Conservation (phyloP, 2,113 vertebrate genomes). For the Cheilinus undulatus region DNA sequence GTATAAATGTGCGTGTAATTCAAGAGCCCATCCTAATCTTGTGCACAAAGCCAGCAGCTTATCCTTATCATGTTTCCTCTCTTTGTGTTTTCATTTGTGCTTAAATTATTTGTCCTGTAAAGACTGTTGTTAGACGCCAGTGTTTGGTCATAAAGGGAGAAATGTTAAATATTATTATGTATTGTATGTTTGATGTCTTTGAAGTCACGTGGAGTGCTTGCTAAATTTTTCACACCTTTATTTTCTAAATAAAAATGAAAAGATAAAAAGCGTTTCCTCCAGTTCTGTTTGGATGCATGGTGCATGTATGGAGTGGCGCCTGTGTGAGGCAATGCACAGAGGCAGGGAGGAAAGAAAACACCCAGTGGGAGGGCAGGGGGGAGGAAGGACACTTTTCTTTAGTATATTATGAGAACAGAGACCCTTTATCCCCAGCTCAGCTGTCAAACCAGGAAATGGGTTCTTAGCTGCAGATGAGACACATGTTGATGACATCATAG, state of each 20-base stretch:
- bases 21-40: slow-evolving; percentile 14
- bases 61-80: slow-evolving; percentile 18
- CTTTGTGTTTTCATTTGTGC: slow-evolving; percentile 43
- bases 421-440: slow-evolving; percentile 57
- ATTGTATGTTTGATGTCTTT: slow-evolving; percentile 33
- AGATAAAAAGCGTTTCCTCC: background rate
- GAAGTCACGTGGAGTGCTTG: slow-evolving; percentile 29
- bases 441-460: slow-evolving; percentile 66
- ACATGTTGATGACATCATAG: slow-evolving; percentile 76
- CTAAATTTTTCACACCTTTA: slow-evolving; percentile 54
- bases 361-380: background rate
- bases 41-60: slow-evolving; percentile 35
- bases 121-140: slow-evolving; percentile 81
- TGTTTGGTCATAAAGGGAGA: slow-evolving; percentile 83
- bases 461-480: slow-evolving; percentile 64
- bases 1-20: slow-evolving; percentile 40
- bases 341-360: slow-evolving; percentile 42
- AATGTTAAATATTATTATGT: slow-evolving; percentile 29
- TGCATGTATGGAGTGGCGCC: background rate
- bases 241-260: slow-evolving; percentile 69
- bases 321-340: slow-evolving; percentile 1
- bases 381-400: slow-evolving; percentile 29
- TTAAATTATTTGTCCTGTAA: slow-evolving; percentile 95
- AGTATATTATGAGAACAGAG: slow-evolving; percentile 60
- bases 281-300: slow-evolving; percentile 16